These are phyloP conservation scores for Euphydryas editha DNA, from an alignment of 2,888 invertebrate genomes.

Conservation along the genomic window DNA sequence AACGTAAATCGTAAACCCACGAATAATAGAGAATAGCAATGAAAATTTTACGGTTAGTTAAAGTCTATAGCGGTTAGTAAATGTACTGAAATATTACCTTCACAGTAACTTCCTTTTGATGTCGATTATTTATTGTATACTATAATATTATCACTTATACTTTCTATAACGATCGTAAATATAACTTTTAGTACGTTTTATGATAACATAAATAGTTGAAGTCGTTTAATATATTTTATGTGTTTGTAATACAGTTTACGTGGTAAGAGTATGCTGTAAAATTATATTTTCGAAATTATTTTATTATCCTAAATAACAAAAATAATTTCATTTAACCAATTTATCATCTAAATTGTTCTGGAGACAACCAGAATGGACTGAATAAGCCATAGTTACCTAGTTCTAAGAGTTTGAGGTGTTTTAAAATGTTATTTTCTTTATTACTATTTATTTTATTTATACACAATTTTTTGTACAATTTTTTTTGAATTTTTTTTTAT, in stretches of 20 bases:
- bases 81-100: constrained; percentile 33
- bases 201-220: neutral
- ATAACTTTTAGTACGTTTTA: constrained; percentile 12
- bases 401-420: too few species aligned
- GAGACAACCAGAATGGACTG: too few species aligned
- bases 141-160: constrained; percentile 34
- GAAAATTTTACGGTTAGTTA: constrained; percentile 37
- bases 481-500: too few species aligned
- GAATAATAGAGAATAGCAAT: constrained; percentile 31
- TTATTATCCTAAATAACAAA: neutral
- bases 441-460: too few species aligned
- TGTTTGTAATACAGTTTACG: neutral
- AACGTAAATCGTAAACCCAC: constrained; percentile 30
- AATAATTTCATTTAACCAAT: neutral
- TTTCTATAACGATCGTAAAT: constrained; percentile 37
- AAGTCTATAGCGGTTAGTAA: constrained; percentile 21
- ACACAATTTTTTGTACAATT: too few species aligned
- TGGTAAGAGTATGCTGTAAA: neutral
- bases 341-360: too few species aligned
- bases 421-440: too few species aligned
- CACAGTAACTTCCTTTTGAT: constrained; percentile 35
- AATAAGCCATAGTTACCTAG: too few species aligned
- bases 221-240: neutral
- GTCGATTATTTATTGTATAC: constrained; percentile 25
- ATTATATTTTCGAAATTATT: neutral